Conservation (phyloP, 2,888 invertebrate species). For the Drosophila lutescens region DNA sequence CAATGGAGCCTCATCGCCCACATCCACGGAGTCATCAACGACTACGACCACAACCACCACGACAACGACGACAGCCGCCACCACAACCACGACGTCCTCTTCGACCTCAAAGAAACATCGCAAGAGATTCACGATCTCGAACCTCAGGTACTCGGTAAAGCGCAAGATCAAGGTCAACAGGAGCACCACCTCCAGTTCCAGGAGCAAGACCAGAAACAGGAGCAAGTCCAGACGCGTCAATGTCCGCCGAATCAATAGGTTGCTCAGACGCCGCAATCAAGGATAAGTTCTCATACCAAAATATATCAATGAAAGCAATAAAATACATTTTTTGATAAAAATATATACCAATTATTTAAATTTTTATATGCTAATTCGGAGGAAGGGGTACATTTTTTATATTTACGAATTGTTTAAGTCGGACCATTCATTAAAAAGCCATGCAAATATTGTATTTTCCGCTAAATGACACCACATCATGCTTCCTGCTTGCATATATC, state of each 20-base stretch:
- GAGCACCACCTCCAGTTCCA: constrained; percentile 5
- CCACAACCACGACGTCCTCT: background rate
- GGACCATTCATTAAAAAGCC: too few relatives aligned
- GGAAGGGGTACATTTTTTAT: too few relatives aligned
- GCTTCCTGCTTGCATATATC: too few relatives aligned
- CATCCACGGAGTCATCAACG: constrained; percentile 9
- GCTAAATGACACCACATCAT: too few relatives aligned
- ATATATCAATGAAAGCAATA: constrained; percentile 8
- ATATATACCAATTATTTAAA: background rate
- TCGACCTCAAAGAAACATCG: background rate
- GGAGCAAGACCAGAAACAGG: background rate
- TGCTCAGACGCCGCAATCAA: constrained; percentile 4
- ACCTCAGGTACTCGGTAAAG: background rate
- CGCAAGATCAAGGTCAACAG: background rate
- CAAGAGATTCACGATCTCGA: constrained; percentile 1
- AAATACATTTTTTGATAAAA: background rate
- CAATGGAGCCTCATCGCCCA: constrained; percentile 13
- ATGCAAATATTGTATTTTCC: too few relatives aligned
- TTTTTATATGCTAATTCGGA: too few relatives aligned
- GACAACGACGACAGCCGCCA: constrained; percentile 1
- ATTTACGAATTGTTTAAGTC: too few relatives aligned
- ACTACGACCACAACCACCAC: background rate
- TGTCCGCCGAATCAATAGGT: background rate
- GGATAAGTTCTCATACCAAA: background rate
- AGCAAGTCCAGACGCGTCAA: background rate